These are phyloP conservation scores for Torymus tubicola DNA, from an alignment of 2,888 invertebrate species.

Conservation along the genomic window DNA sequence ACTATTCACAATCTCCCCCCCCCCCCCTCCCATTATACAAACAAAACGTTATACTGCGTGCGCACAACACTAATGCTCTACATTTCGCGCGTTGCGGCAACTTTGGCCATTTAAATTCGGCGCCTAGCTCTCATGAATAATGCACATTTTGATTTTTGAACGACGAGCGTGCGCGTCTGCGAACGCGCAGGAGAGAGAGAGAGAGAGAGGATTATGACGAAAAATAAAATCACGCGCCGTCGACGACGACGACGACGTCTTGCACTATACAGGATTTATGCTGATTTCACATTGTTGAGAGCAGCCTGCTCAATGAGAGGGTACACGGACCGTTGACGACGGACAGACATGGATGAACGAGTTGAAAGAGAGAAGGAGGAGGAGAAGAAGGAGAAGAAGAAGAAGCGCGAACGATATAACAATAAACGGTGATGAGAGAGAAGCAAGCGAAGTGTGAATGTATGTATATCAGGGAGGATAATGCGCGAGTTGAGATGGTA, in stretches of 20 bases:
- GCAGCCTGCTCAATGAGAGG: constrained; percentile 27
- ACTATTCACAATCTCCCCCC: too few species aligned
- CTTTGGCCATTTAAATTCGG: too few species aligned
- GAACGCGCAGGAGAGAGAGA: background rate
- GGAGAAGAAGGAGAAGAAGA: background rate
- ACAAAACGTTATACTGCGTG: too few species aligned
- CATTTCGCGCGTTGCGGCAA: background rate
- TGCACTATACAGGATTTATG: constrained; percentile 54
- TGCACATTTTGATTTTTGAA: constrained; percentile 10
- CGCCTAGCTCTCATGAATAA: constrained; percentile 41
- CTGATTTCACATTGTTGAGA: constrained; percentile 60
- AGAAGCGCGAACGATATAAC: constrained; percentile 13
- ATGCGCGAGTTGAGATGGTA: too few species aligned
- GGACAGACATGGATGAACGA: background rate
- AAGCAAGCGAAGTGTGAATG: too few species aligned
- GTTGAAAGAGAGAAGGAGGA: background rate
- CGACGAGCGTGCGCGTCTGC: too few species aligned
- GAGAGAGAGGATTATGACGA: constrained; percentile 5
- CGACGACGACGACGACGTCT: constrained; percentile 24
- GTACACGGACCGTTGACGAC: background rate
- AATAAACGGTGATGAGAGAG: constrained; percentile 41
- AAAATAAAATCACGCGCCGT: constrained; percentile 27
- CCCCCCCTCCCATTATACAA: too few species aligned
- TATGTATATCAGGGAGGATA: too few species aligned
- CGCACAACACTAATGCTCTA: too few species aligned